Base-by-base conservation (phyloP, 2,113 vertebrate species). In the Lepus timidus region DNA sequence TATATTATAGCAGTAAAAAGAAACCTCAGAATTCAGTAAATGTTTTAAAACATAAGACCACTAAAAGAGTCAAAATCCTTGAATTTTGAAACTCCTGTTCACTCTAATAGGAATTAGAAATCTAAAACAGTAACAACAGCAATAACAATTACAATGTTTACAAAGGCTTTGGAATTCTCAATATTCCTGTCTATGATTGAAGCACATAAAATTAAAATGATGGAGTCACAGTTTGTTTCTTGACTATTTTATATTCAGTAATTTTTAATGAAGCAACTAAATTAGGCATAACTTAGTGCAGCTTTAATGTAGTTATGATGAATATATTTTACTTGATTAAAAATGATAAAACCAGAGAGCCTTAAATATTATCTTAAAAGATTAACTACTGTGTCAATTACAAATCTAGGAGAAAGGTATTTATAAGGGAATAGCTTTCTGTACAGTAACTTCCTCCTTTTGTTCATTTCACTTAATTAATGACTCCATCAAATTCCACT, bases 251-350 rank as follows among this genome's bases (percentile, higher is more conserved):
- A 96, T 96, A 97, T 97, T 97, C 98, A 98, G 92, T 96, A 97
- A 96, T 98, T 98, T 98, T 97, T 97, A 98, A 98, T 98, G 97
- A 98, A 97, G 95, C 36, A 97, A 98, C 88, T 98, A 97, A 98
- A 98, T 97, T 98, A 98, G 91, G 92, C 94, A 98, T 97, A 98
- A 95, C 68, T 97, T 98, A 64, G 55, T 97, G 80, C 73, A 96
- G 91, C 75, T 97, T 97, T 97, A 98, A 98, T 95, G 90, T 97
- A 97, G 94, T 97, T 97, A 96, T 93, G 96, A 98, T 97, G 97
- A 97, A 96, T 98, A 95, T 94, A 97, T 81, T 97, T 95, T 95
- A 98, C 95, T 98, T 98, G 29, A 98, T 98, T 97, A 98, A 98
- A 98, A 98, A 97, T 97, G 25, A 98, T 98, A 97, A 98, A 98